Evolutionary conservation across 2,113 vertebrate genomes (phyloP).

Genomic region (Microcebus jonahi): DNA sequence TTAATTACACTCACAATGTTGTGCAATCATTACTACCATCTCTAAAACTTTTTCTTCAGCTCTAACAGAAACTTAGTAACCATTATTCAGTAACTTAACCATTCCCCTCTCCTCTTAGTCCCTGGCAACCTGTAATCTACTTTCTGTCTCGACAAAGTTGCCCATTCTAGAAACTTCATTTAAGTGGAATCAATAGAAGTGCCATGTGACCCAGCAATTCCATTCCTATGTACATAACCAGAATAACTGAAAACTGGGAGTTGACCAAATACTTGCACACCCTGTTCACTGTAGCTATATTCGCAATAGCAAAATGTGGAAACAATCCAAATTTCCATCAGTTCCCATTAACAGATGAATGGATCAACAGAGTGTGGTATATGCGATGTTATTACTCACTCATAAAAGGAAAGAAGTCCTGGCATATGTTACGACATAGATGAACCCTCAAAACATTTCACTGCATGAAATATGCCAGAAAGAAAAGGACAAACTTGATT

Average conservation of each 20-base stretch:
- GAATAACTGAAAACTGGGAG: neutral
- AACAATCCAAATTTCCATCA: neutral
- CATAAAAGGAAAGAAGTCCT: neutral
- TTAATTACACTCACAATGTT: neutral
- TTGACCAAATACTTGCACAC: neutral
- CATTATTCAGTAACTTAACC: neutral
- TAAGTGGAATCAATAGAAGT: neutral
- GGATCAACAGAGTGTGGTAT: neutral
- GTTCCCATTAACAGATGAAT: neutral
- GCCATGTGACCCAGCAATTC: neutral
- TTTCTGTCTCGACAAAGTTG: neutral
- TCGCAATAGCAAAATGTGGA: neutral
- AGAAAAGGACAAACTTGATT: neutral
- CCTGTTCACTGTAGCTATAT: neutral
- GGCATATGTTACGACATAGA: neutral
- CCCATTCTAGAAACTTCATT: neutral
- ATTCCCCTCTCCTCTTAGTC: neutral
- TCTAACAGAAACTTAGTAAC: neutral
- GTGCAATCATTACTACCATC: neutral
- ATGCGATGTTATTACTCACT: neutral
- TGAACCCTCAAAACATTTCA: neutral
- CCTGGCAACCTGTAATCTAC: neutral
- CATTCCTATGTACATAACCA: neutral
- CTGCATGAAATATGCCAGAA: neutral
- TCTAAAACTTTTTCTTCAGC: neutral